Evolutionary conservation across 2,888 invertebrate species (phyloP), one percentile per base, ranked within the genome.

Genomic region (Leptogaster cylindrica): DNA sequence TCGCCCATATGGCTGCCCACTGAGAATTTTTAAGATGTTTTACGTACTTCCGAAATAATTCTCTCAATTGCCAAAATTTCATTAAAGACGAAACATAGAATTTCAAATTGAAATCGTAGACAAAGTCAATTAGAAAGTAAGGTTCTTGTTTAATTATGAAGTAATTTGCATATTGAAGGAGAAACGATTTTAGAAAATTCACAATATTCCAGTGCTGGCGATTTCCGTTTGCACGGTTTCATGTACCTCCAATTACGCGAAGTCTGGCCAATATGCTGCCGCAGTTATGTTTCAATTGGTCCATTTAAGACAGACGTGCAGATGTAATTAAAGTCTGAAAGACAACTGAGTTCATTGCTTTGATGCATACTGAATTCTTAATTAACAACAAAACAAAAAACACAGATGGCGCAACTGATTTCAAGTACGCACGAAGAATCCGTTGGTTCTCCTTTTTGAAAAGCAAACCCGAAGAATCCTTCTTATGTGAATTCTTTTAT

Each of bases 141-240:
- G 10, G 25, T 41, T 23, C 12, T 31, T 20, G 64, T 64, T 69
- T 69, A 69, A 69, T 69, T 66, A 69, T 69, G 66, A 67, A 69
- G 65, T 65, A 67, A 69, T 69, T 69, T 69, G 69, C 69, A 69
- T 69, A 69, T 67, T 67, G 69, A 52, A 36, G 46, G 55, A 68
- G 51, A 44, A 31, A 58, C 27, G 31, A 51, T 41, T 25, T 7
- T 51, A 39, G 41, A 31, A 58, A 61, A 50, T 50, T 18, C 31
- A n/a, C n/a, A n/a, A n/a, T n/a, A n/a, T n/a, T n/a, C n/a, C n/a
- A 46, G 44, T 12, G 6, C 25, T 27, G 33, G 48, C 14, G 51
- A 63, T 12, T 64, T 63, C 28, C 20, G 36, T 31, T n/a, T 20
- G n/a, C n/a, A n/a, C n/a, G 50, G 27, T 16, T 23, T 5, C 2